A percentile compares a stretch with the other conserved stretches of the same genome.
Evolutionary conservation across 2,888 invertebrate genomes (phyloP).

Genomic region (Leptopilina myrica): DNA sequence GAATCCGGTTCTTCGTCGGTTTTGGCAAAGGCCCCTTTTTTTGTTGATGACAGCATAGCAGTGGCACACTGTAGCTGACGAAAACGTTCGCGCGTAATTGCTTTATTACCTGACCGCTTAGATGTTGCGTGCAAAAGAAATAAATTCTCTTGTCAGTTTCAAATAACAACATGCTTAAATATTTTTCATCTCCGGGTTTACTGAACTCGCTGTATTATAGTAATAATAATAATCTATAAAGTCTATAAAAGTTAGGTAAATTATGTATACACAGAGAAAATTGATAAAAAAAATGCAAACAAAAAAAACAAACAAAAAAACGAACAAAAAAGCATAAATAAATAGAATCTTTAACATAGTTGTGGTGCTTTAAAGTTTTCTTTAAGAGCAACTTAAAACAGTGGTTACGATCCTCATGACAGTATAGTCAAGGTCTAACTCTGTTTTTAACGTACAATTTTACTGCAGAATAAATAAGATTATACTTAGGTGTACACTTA

Average conservation of each 20-base stretch:
- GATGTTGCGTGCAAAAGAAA: constrained; percentile 18
- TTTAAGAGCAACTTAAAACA: background rate
- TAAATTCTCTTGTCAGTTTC: constrained; percentile 3
- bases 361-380: background rate
- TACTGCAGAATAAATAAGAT: background rate
- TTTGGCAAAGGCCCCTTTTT: constrained; percentile 9
- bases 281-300: background rate
- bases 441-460: background rate
- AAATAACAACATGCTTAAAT: background rate
- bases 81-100: constrained; percentile 15
- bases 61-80: background rate
- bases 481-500: background rate
- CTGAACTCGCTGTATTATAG: background rate
- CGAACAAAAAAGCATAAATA: background rate
- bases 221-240: background rate
- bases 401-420: background rate
- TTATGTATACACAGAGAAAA: background rate
- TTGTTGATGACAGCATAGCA: constrained; percentile 1
- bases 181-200: constrained; percentile 8
- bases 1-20: constrained; percentile 14
- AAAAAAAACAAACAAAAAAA: no score
- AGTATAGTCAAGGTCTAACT: constrained; percentile 1
- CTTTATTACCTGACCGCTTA: constrained; percentile 10
- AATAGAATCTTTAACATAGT: background rate
- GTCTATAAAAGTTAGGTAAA: background rate